Base-by-base conservation (phyloP, 2,797 vertebrate species). In the Bufotes viridis region DNA sequence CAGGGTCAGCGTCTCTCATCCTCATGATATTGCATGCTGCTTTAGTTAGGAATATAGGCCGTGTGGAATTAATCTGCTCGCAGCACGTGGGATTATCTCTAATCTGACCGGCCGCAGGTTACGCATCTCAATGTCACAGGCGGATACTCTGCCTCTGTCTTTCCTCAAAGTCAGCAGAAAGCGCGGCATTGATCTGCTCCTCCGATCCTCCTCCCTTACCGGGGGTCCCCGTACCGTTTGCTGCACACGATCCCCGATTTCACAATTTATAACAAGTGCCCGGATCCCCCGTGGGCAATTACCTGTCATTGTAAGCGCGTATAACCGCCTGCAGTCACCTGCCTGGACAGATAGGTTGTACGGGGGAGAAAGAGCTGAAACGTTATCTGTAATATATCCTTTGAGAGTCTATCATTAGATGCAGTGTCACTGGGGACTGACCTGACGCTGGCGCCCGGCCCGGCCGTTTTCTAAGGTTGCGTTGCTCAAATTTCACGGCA, bases 371-470 rank as follows among this genome's bases (percentile, higher is more conserved):
- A 79, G 57, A 61, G 49, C 24, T 85, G 78, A 89, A 89, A 89
- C 34, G 78, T 81, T 81, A 89, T 85, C 34, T 55, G 87, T 89
- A 81, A 85, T 22, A 17, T 26, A 89, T 58, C 67, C 87, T 84
- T 69, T 34, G 82, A 57, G 58, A 72, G 51, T 81, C 87, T 89
- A 89, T 76, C 87, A 89, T 89, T 89, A 89, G 87, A 61, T 49
- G 10, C 69, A 67, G 69, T 81, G 83, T 85, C 87, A 89, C 87
- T 70, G 51, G 5, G 83, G 13, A 14, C 78, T 85, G 87, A 89
- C 87, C 87, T 81, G n/a, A 24, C 53, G 26, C 78, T 89, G 88
- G 88, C 78, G 69, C 49, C 17, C 15, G 17, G 84, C 88, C 88
- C 29, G 18, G 67, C 51, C 70, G 34, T 70, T 78, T 86, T 80